Base-by-base conservation (phyloP, 2,113 vertebrate genomes). In the Brachypodius melanocephalos region DNA sequence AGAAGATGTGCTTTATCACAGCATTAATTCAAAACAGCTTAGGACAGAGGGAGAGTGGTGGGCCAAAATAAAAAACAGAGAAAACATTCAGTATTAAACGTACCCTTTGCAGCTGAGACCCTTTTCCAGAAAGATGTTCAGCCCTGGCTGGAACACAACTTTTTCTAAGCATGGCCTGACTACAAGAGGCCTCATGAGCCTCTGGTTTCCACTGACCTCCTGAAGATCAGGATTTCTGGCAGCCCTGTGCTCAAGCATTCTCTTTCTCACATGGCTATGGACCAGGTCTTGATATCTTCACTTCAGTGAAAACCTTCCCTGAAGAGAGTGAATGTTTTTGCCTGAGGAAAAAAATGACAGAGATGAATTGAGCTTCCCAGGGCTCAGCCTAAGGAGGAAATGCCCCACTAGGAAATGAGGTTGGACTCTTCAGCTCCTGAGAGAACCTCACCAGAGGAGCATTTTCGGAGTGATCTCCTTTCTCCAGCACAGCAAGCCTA, bases 41-140 rank as follows among this genome's bases (percentile, higher is more conserved):
- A 42, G 18, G 48, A 90, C 45, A 67, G 51, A 84, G 82, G 28
- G 75, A 85, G 36, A 89, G 76, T 42, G 48, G 62, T 68, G 68
- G 79, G 75, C 73, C 88, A 93, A 91, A 95, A 90, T 14, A 17
- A 88, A 95, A 94, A 66, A 22, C 67, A 73, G 57, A 58, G 71
- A 85, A 43, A 89, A 86, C 86, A 49, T 52, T 51, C 59, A 81
- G 38, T 43, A 63, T 88, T 66, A 93, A 49, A 55, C 42, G 71
- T 68, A 66, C 46, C n/a, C 63, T 80, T 79, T 59, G 85, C 91
- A 94, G 72, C 88, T 71, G 90, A 93, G 82, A 69, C 88, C 75
- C 16, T 82, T 90, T 8, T 98, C 98, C 96, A 98, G 96, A 84
- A 87, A 91, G 88, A 88, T 67, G 59, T 98, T 90, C 76, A 67